Evolutionary conservation across 2,888 invertebrate species (phyloP), one percentile per base, ranked within the genome.

Genomic region (Leucozona laternaria): DNA sequence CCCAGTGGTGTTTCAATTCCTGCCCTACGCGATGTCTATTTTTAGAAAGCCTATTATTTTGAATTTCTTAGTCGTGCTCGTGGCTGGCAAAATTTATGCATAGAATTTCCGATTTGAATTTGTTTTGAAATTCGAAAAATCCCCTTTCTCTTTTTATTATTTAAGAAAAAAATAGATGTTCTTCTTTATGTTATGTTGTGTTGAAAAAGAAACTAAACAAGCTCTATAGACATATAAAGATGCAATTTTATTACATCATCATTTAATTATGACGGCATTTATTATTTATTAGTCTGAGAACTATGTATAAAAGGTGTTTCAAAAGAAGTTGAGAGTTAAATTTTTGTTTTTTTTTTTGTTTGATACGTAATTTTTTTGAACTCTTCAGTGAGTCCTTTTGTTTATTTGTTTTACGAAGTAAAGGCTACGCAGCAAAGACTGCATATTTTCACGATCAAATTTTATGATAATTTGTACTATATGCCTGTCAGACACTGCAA

Each of bases 161-260:
- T 5, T 6, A 45, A 45, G 4, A 17, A 11, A 10, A 7, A 53
- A 53, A n/a, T n/a, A 15, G 7, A 53, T n/a, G 7, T 60, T 60
- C 4, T 2, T 22, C 3, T 25, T 15, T 40, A 13, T 37, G 17
- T 58, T 20, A n/a, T 31, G 8, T 37, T 20, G 37, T 6, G 13
- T 60, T 15, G 15, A 50, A 5, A 22, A 22, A 50, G 22, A 50
- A 22, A 1, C 2, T 37, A 31, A 20, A 20, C 17, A 40, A 37
- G 37, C 15, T 62, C 62, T 28, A 57, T 37, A 37, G 37, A 40
- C 34, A 20, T 11, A 58, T 17, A 62, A 28, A 71, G n/a, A 71
- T 76, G 55, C 78, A 77, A 48, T 77, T 76, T 78, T 28, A 72
- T 82, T 82, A 78, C 66, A 68, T 82, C 82, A 82, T 60, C 78